Conservation (phyloP, 2,888 invertebrate genomes). For the Myopa tessellatipennis region DNA sequence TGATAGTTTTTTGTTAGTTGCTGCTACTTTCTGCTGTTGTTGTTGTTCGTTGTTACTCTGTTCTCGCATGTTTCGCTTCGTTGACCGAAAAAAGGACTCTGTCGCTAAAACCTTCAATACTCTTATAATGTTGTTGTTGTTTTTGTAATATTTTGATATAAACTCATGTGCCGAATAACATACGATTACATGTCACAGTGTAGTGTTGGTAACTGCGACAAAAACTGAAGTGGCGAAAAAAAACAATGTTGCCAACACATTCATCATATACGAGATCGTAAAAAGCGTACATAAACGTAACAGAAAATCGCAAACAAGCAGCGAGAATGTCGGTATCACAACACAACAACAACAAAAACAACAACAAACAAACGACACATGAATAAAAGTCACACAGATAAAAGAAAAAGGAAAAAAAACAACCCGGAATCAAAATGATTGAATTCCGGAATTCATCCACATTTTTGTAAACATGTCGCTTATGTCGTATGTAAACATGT, state of each 20-base stretch:
- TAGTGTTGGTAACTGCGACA: no score
- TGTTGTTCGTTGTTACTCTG: not conserved
- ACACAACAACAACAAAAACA: not conserved
- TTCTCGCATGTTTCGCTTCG: not conserved
- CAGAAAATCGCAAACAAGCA: not conserved
- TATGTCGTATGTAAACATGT: no score
- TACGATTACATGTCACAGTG: no score
- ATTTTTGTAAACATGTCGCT: no score
- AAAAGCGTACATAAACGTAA: not conserved
- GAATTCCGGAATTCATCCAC: no score
- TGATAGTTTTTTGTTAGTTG: not conserved
- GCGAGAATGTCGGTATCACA: not conserved
- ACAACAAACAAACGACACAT: not conserved
- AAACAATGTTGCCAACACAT: slow-evolving; percentile 29
- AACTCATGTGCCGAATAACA: not conserved
- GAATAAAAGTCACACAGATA: not conserved
- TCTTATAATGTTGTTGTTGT: slow-evolving; percentile 3
- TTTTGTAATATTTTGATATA: not conserved
- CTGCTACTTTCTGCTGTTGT: not conserved
- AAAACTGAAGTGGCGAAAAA: not conserved
- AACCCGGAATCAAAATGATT: not conserved
- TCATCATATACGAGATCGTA: slow-evolving; percentile 15
- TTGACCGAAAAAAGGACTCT: slow-evolving; percentile 6
- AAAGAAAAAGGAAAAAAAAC: not conserved
- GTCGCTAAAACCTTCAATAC: slow-evolving; percentile 23